These are phyloP conservation scores for Melanogrammus aeglefinus DNA, from an alignment of 2,797 vertebrate species.

Conservation along the genomic window DNA sequence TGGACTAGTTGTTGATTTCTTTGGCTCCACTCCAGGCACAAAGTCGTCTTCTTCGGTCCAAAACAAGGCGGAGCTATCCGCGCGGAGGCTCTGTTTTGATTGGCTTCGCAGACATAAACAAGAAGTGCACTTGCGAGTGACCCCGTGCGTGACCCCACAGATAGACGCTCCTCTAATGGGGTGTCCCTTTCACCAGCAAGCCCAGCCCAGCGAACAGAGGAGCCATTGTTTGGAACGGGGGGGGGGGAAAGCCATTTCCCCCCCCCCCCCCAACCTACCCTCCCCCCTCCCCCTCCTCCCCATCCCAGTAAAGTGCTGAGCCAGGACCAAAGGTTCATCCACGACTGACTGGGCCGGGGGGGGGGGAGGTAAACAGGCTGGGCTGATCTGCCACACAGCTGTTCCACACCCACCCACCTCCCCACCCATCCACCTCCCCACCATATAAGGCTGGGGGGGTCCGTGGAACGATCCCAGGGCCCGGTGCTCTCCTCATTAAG, in stretches of 20 bases:
- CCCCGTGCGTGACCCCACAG: slow-evolving; percentile 60
- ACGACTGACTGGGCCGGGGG: slow-evolving; percentile 21
- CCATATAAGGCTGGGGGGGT: too few relatives aligned
- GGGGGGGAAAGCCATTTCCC: neutral
- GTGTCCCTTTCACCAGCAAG: slow-evolving; percentile 77
- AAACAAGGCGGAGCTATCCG: slow-evolving; percentile 48
- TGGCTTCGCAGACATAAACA: slow-evolving; percentile 81
- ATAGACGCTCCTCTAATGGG: slow-evolving; percentile 80
- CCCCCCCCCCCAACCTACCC: neutral
- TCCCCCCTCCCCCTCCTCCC: slow-evolving; percentile 29
- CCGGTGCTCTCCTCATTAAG: too few relatives aligned
- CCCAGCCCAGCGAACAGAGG: slow-evolving; percentile 68
- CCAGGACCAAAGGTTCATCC: slow-evolving; percentile 43
- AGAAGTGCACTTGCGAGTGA: slow-evolving; percentile 76
- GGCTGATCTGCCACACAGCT: slow-evolving; percentile 21
- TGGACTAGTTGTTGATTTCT: slow-evolving; percentile 26
- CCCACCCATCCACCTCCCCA: neutral
- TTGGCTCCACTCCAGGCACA: slow-evolving; percentile 19
- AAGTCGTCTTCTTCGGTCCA: slow-evolving; percentile 32
- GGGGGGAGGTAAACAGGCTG: slow-evolving; percentile 24
- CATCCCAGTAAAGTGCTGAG: slow-evolving; percentile 69
- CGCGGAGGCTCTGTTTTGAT: slow-evolving; percentile 70
- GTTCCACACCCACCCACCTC: slow-evolving; percentile 6
- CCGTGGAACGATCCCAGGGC: too few relatives aligned
- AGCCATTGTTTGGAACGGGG: slow-evolving; percentile 69